Base-by-base conservation (phyloP, 2,797 vertebrate species). In the Echeneis naucrates region DNA sequence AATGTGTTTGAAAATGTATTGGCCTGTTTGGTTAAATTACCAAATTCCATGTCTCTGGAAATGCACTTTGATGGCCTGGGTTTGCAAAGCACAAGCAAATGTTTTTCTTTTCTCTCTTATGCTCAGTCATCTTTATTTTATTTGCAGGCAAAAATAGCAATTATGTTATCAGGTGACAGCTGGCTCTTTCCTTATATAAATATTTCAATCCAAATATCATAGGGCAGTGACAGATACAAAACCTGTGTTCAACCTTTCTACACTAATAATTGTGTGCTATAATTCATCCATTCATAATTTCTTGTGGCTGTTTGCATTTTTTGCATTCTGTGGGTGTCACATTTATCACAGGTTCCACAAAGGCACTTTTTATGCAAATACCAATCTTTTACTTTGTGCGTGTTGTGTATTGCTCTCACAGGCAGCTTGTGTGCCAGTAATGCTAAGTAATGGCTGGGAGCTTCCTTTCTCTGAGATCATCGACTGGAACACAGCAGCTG, bases 361-460 rank as follows among this genome's bases (percentile, higher is more conserved):
- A 53, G 27, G 21, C 40, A 47, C 23, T 52, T 23, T n/a, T 59
- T 61, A 10, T 26, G 16, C 17, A 52, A 48, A 24, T 7, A 69
- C 45, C 50, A 27, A 27, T 27, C 2, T 9, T 61, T 35, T 52
- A 11, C 63, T 42, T 75, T 58, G 4, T 78, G 54, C 45, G 19
- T 24, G 33, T 33, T 60, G 32, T 82, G 37, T 63, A 12, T 82
- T 42, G 17, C 62, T 19, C 23, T 60, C 63, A 4, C 93, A 99
- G 98, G 98, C 97, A 50, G 98, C 97, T 73, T 99, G 98, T 24
- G 96, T 99, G 82, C 98, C 98, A 0, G 98, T 99, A 71, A 97
- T 99, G 96, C 95, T 99, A 70, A 99, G 98, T 93, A 99, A 99
- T 2, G 98, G 98, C 82, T 99, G 98, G 98, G 97, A 99, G 92